Conservation (phyloP, 2,113 vertebrate species). For the Pavo muticus region DNA sequence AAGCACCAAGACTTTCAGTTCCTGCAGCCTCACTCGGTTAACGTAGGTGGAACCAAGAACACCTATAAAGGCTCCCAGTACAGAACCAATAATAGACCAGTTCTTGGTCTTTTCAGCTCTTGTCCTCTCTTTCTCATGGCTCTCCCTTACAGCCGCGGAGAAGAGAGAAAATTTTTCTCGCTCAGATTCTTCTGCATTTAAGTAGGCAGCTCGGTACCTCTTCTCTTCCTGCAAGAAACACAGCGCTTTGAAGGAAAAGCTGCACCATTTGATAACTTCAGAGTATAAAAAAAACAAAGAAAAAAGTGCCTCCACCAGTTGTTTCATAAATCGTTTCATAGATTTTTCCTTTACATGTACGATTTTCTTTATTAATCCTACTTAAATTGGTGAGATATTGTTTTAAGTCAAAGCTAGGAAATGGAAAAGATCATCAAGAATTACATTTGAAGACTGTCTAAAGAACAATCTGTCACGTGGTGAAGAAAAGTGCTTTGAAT, state of each 20-base stretch:
- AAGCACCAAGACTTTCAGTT: slow-evolving; percentile 90
- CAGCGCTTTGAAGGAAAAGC: neutral
- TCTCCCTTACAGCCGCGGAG: slow-evolving; percentile 91
- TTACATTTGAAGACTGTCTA: neutral
- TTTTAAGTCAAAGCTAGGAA: neutral
- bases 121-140: slow-evolving; percentile 94
- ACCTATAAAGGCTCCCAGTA: slow-evolving; percentile 93
- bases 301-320: neutral
- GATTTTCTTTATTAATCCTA: neutral
- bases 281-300: neutral
- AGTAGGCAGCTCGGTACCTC: slow-evolving; percentile 81
- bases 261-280: neutral
- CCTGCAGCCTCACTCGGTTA: slow-evolving; percentile 94
- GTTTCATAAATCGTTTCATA: too few species aligned
- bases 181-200: slow-evolving; percentile 85
- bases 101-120: slow-evolving; percentile 96
- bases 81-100: slow-evolving; percentile 95
- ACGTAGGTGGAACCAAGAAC: slow-evolving; percentile 96
- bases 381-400: neutral
- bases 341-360: neutral
- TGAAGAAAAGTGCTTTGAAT: neutral
- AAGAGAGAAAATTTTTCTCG: slow-evolving; percentile 93
- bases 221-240: slow-evolving; percentile 89
- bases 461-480: neutral
- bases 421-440: neutral